Base-by-base conservation (phyloP, 2,797 vertebrate species). In the Pseudocheirus occidentalis region DNA sequence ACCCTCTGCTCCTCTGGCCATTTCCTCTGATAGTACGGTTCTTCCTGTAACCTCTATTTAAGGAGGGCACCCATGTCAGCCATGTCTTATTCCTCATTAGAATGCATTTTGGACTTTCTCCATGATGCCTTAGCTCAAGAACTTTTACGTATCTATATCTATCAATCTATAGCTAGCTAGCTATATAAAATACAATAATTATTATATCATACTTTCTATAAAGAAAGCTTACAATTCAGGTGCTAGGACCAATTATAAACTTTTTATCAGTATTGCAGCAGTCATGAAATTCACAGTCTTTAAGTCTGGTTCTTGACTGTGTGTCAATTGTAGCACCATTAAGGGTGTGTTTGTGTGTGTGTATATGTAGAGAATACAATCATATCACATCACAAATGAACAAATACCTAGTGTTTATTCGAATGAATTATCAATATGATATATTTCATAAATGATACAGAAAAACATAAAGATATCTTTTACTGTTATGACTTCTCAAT, bases 211-310 rank as follows among this genome's bases (percentile, higher is more conserved):
- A 95, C 58, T 3, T 56, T 14, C 7, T 14, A 90, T 55, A 95
- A 87, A 90, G 93, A 90, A 94, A 95, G 92, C 9, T 40, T 28
- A 90, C 87, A 62, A 55, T 90, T 31, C 53, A 55, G 29, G 29
- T 14, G 12, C 28, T n/a, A 54, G 14, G 12, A 46, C 5, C 50
- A 90, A 90, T 55, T 21, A 55, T 6, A 53, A 34, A 90, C 14
- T 34, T 53, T 31, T 10, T 87, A 9, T 81, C 73, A 50, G 9
- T 27, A 50, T 46, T 87, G 73, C 40, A 46, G 3, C 21, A 87
- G 3, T 87, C 4, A 1, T 24, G n/a, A 81, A 73, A 81, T 2
- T 24, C 2, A 40, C 18, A 81, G n/a, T 5, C 5, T 73, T 73
- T 73, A 73, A 73, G 2, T 81, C 2, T 81, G 40, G n/a, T 81